phyloP scores from a whole-genome alignment of 2,797 vertebrate genomes.

The Siniperca undulata region DNA sequence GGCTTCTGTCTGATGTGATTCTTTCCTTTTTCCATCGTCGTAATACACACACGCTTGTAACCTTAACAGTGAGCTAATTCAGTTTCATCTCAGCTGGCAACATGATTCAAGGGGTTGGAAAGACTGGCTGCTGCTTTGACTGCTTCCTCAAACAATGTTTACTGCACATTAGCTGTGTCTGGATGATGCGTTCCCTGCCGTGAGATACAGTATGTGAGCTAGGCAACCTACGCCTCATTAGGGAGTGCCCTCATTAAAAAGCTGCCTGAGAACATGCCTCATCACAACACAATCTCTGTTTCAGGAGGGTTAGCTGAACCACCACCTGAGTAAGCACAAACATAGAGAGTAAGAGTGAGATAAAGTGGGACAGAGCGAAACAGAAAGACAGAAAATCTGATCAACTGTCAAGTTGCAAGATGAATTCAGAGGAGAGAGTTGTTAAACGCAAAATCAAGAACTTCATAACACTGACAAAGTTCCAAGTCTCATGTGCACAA shows the following conservation, averaged over 20 bases:
- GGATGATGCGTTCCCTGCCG: conserved; percentile 6
- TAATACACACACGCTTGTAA: conserved; percentile 36
- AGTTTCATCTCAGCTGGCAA: conserved; percentile 32
- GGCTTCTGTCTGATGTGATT: conserved; percentile 45
- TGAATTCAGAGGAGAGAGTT: conserved; percentile 25
- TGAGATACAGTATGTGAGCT: background rate
- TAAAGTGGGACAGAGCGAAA: conserved; percentile 8
- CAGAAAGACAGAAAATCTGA: conserved; percentile 12
- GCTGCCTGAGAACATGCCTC: background rate
- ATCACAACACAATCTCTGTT: conserved; percentile 23
- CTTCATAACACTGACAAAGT: conserved; percentile 14
- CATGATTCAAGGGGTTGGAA: conserved; percentile 15
- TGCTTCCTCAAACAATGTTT: conserved; percentile 46
- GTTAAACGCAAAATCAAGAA: conserved; percentile 20
- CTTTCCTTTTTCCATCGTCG: conserved; percentile 36
- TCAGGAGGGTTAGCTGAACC: conserved; percentile 7
- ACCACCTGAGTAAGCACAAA: background rate
- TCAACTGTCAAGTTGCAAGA: conserved; percentile 24
- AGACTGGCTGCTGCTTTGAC: conserved; percentile 22
- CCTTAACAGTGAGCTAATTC: conserved; percentile 33
- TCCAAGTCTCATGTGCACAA: conserved; percentile 15
- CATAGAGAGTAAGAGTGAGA: background rate
- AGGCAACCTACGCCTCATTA: conserved; percentile 10
- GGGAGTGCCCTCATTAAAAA: conserved; percentile 31
- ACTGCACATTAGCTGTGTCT: conserved; percentile 37